Base-by-base conservation (phyloP, 2,888 invertebrate genomes). In the Rutpela maculata region DNA sequence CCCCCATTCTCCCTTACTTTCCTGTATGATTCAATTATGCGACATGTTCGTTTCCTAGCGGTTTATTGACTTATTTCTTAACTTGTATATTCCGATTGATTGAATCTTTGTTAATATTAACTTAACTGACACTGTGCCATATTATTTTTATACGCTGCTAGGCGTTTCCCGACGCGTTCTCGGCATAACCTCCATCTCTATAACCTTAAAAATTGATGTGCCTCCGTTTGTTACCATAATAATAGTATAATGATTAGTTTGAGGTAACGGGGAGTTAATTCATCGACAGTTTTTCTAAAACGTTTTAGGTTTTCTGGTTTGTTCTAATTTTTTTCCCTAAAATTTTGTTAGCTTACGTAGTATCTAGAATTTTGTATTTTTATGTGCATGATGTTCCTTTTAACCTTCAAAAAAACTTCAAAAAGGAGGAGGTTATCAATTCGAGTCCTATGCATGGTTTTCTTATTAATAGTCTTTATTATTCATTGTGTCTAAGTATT, bases 1-100 rank as follows among this genome's bases (percentile, higher is more conserved):
- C 79, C 83, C 80, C 82, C 81, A 81, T 83, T 80, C 83, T 82
- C 82, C 82, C 81, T 85, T 83, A 83, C 83, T 82, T 76, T 80
- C 76, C 74, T 76, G 80, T 79, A 87, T 88, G 89, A 89, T 89
- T 89, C 89, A 89, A 89, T 89, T 89, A 89, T 87, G 87, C 86
- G 88, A 88, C 89, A 88, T 87, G 88, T 87, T 88, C 88, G 83
- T 87, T 83, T 85, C 84, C 80, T 78, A 76, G 83, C 85, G 86
- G 86, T 88, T 88, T 88, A 88, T 89, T 88, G 88, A 89, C 89
- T 88, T 85, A 86, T 86, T 88, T 86, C 86, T 87, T 87, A 84
- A 78, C 70, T 75, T 66, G 78, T 78, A 59, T 74, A 80, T 72
- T 77, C 80, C 63, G 57, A 60, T 62, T 76, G 73, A 73, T 76